Percentiles rank a stretch among this genome's conserved stretches.
These are phyloP conservation scores for Reticulitermes speratus DNA, from an alignment of 1,140 invertebrate genomes.

Conservation along the genomic window DNA sequence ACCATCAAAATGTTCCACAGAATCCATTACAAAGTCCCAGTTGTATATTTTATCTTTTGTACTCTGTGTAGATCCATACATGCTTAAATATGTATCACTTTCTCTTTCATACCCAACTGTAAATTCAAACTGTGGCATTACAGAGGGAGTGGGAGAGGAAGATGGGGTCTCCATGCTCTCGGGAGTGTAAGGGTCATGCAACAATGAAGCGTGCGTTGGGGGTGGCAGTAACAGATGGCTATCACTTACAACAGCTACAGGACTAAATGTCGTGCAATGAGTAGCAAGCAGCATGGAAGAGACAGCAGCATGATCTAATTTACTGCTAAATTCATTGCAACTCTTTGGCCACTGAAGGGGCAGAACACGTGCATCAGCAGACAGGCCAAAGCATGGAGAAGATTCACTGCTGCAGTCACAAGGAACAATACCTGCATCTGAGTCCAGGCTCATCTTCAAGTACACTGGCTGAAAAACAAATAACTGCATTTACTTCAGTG, in stretches of 20 bases:
- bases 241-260: neutral
- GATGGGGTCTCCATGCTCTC: constrained; percentile 34
- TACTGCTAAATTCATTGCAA: neutral
- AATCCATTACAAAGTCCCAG: neutral
- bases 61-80: neutral
- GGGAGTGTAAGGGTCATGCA: constrained; percentile 34
- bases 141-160: constrained; percentile 22
- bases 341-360: constrained; percentile 10
- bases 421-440: constrained; percentile 74
- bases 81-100: neutral
- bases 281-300: constrained; percentile 11
- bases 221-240: constrained; percentile 21
- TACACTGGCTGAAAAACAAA: constrained; percentile 74
- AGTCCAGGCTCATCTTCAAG: constrained; percentile 66
- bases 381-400: constrained; percentile 17
- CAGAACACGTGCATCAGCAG: constrained; percentile 18
- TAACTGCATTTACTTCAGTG: too few relatives aligned
- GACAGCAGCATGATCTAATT: constrained; percentile 4
- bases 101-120: neutral
- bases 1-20: neutral
- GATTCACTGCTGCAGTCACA: constrained; percentile 52
- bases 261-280: constrained; percentile 11
- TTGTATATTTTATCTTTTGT: neutral
- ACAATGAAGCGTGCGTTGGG: constrained; percentile 13
- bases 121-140: neutral